Evolutionary conservation across 1,140 invertebrate species (phyloP).

Genomic region (Brachionus calyciflorus): DNA sequence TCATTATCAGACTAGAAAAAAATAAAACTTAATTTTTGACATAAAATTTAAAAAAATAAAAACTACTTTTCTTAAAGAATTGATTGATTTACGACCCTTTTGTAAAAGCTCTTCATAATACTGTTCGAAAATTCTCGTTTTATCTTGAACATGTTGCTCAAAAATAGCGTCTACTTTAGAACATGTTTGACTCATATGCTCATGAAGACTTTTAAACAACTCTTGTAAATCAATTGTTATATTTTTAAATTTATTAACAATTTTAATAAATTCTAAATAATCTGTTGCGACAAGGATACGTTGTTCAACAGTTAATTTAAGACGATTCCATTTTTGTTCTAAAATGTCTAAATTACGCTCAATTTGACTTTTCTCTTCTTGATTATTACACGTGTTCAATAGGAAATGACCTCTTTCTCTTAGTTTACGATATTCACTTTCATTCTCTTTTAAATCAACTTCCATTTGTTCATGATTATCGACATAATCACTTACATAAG

Average conservation of each 20-base stretch:
- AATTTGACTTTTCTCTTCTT: slow-evolving; percentile 51
- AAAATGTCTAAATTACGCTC: slow-evolving; percentile 68
- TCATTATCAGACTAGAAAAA: slow-evolving; percentile 25
- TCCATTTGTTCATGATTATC: slow-evolving; percentile 72
- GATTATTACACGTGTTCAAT: neutral
- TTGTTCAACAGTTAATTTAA: slow-evolving; percentile 67
- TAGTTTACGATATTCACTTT: neutral
- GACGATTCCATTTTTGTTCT: slow-evolving; percentile 65
- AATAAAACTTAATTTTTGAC: neutral
- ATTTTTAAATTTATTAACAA: slow-evolving; percentile 4
- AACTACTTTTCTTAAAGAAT: slow-evolving; percentile 1
- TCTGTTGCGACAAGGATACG: slow-evolving; percentile 68
- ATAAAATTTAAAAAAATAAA: neutral
- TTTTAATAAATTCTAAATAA: slow-evolving; percentile 45
- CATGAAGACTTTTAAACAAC: slow-evolving; percentile 15
- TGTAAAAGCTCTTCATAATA: slow-evolving; percentile 21
- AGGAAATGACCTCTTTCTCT: neutral
- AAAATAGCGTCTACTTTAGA: neutral
- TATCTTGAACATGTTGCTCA: slow-evolving; percentile 30
- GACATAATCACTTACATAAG: slow-evolving; percentile 72
- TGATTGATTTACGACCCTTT: neutral
- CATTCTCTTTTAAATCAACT: slow-evolving; percentile 65
- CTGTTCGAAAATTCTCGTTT: slow-evolving; percentile 23
- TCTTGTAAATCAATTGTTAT: slow-evolving; percentile 15
- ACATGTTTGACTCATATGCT: neutral